These are phyloP conservation scores for Diplolepis rosae DNA, from an alignment of 2,888 invertebrate genomes.

Conservation along the genomic window DNA sequence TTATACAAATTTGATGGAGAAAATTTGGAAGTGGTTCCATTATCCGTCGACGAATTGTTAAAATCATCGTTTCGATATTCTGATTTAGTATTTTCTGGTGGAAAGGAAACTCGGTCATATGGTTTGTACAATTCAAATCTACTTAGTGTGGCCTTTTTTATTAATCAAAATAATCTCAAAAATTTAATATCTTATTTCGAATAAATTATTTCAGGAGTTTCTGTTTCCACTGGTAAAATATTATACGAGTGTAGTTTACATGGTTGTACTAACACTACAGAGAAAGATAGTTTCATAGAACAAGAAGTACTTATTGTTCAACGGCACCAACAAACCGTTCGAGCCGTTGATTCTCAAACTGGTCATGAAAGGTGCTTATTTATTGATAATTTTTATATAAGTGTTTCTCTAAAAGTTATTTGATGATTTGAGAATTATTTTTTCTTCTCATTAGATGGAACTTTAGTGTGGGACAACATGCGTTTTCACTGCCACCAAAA, in stretches of 20 bases:
- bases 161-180: no score
- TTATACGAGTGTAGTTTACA: conserved; percentile 86
- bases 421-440: neutral
- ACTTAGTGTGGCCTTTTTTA: no score
- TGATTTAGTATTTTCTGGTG: conserved; percentile 90
- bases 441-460: conserved; percentile 83
- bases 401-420: neutral
- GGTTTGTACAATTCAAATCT: conserved; percentile 74
- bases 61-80: conserved; percentile 91
- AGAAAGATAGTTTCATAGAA: conserved; percentile 73
- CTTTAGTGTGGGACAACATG: conserved; percentile 94
- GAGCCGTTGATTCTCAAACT: conserved; percentile 90
- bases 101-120: conserved; percentile 89
- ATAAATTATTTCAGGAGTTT: conserved; percentile 74
- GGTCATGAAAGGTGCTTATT: conserved; percentile 88
- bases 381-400: conserved; percentile 21
- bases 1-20: conserved; percentile 94
- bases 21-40: conserved; percentile 89
- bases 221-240: conserved; percentile 81
- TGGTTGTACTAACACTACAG: conserved; percentile 83
- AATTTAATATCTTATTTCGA: no score
- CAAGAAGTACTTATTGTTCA: conserved; percentile 84
- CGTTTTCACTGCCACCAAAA: conserved; percentile 79
- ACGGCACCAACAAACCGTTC: conserved; percentile 88
- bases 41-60: conserved; percentile 89